Percentiles rank a stretch among this genome's conserved stretches.
These are phyloP conservation scores for Xenopus laevis DNA, from an alignment of 2,113 vertebrate species.

Conservation along the genomic window DNA sequence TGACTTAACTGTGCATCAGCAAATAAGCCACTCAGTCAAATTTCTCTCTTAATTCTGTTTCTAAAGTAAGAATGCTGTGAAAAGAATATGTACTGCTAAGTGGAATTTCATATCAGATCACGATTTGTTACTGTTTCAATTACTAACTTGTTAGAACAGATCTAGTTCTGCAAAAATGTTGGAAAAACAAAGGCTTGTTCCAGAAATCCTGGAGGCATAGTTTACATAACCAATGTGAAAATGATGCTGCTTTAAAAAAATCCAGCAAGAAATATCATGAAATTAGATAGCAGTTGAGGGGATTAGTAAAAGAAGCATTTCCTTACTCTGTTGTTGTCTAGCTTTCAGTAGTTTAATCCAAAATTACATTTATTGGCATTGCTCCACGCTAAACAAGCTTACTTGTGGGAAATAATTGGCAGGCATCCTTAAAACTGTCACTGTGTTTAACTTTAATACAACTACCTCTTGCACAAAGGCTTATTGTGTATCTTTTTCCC, in stretches of 20 bases:
- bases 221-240: constrained; percentile 2
- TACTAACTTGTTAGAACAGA: constrained; percentile 11
- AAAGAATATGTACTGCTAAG: neutral
- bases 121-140: constrained; percentile 17
- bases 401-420: too few species aligned
- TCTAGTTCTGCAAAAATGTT: constrained; percentile 11
- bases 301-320: constrained; percentile 11
- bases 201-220: constrained; percentile 11
- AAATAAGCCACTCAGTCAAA: constrained; percentile 10
- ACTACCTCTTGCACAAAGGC: too few species aligned
- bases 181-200: constrained; percentile 11
- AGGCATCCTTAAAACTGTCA: too few species aligned
- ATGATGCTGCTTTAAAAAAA: neutral
- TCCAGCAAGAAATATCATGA: neutral
- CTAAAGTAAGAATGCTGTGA: neutral
- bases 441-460: too few species aligned
- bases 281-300: constrained; percentile 12
- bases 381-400: too few species aligned
- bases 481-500: constrained; percentile 32
- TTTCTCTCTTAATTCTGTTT: neutral
- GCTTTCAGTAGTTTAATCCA: too few species aligned
- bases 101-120: neutral
- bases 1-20: constrained; percentile 22
- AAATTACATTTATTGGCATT: neutral
- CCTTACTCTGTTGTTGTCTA: neutral